Evolutionary conservation across 2,888 invertebrate genomes (phyloP).

Genomic region (Orthosia gothica): DNA sequence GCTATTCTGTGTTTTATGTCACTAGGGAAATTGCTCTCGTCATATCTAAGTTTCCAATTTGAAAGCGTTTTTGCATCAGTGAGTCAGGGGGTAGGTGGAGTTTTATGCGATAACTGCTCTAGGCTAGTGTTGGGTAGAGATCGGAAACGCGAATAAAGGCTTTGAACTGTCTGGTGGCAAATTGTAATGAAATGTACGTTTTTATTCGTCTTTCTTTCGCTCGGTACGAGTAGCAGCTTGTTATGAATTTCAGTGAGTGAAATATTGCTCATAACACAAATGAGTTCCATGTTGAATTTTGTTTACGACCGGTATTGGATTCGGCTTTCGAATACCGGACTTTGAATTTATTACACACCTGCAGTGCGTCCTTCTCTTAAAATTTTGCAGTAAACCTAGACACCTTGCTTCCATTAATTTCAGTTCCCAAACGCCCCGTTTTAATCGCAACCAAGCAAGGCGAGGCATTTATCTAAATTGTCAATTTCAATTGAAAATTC

Average conservation of each 20-base stretch:
- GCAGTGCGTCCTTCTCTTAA: conserved; percentile 11
- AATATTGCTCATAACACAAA: conserved; percentile 19
- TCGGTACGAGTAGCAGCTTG: background rate
- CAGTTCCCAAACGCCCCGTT: conserved; percentile 67
- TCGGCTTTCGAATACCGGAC: conserved; percentile 14
- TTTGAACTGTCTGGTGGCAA: conserved; percentile 43
- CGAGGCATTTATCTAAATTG: conserved; percentile 75
- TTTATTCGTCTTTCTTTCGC: conserved; percentile 19
- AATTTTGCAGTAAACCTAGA: conserved; percentile 47
- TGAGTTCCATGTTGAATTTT: conserved; percentile 13
- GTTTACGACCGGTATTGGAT: conserved; percentile 11
- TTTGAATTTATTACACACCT: conserved; percentile 44
- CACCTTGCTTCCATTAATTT: conserved; percentile 58
- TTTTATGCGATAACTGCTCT: conserved; percentile 55
- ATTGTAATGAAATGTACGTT: conserved; percentile 44
- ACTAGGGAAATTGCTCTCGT: conserved; percentile 80
- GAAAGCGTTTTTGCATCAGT: conserved; percentile 64
- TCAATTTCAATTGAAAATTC: conserved; percentile 78
- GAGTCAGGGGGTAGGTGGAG: conserved; percentile 50
- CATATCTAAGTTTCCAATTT: conserved; percentile 66
- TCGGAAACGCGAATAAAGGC: conserved; percentile 38
- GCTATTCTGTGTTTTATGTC: conserved; percentile 83
- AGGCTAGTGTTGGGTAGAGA: conserved; percentile 34
- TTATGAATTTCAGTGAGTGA: background rate
- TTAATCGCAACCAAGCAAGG: conserved; percentile 75